A percentile compares a stretch with the other conserved stretches of the same genome.
Conservation (phyloP, 2,797 vertebrate genomes). For the Takifugu rubripes region DNA sequence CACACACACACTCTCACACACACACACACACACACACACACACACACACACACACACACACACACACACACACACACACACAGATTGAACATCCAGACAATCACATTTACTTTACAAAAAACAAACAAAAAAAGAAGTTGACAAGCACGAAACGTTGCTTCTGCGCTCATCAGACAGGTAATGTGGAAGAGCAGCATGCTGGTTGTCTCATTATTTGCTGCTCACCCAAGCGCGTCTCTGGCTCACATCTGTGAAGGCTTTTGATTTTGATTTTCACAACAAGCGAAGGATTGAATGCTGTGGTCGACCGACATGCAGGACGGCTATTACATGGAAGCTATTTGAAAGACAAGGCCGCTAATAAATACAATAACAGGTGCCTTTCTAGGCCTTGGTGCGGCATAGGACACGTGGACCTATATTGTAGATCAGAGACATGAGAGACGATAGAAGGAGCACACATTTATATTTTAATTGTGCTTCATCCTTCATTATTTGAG, state of each 20-base stretch:
- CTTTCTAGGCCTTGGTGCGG: slow-evolving; percentile 10
- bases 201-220: slow-evolving; percentile 18
- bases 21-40: no score
- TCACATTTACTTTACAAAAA: not conserved
- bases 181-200: slow-evolving; percentile 15
- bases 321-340: slow-evolving; percentile 16
- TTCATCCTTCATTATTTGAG: no score
- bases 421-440: slow-evolving; percentile 21
- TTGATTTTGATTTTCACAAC: slow-evolving; percentile 7
- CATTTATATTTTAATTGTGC: no score
- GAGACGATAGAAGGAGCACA: slow-evolving; percentile 19
- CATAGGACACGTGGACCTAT: slow-evolving; percentile 8
- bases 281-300: not conserved
- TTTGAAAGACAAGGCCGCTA: slow-evolving; percentile 27
- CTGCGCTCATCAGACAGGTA: slow-evolving; percentile 6
- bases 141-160: not conserved
- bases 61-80: slow-evolving; percentile 22
- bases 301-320: slow-evolving; percentile 14
- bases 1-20: no score
- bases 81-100: not conserved
- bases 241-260: slow-evolving; percentile 8
- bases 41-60: not conserved
- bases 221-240: slow-evolving; percentile 23
- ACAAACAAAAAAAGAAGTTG: slow-evolving; percentile 1
- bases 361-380: slow-evolving; percentile 42